Conservation (phyloP, 30 jellyfish, hydroid and myxozoan genomes). For the Cassiopea andromeda region DNA sequence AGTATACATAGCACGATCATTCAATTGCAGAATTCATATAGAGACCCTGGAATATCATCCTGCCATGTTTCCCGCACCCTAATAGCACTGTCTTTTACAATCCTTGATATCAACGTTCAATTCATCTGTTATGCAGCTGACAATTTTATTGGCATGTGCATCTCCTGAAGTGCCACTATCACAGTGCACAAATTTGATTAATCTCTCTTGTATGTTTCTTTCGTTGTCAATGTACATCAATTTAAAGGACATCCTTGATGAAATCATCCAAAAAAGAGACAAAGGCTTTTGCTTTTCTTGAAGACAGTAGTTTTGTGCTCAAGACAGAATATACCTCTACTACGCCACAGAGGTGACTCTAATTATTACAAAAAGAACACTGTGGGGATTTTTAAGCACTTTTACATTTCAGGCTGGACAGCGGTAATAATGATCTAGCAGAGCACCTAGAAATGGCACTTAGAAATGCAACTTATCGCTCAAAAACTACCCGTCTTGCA, state of each 20-base stretch:
- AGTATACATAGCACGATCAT: constrained; percentile 28
- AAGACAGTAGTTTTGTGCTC: constrained; percentile 1
- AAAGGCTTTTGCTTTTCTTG: constrained; percentile 1
- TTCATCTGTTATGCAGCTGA: constrained; percentile 8
- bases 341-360: constrained; percentile 49
- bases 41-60: constrained; percentile 41
- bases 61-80: constrained; percentile 46
- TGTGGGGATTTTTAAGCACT: constrained; percentile 45
- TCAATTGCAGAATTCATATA: constrained; percentile 1
- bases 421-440: constrained; percentile 17
- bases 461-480: constrained; percentile 27
- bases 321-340: constrained; percentile 34
- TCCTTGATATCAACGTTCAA: constrained; percentile 5
- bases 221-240: neutral
- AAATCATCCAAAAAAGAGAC: neutral
- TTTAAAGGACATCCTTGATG: neutral
- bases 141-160: constrained; percentile 5
- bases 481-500: neutral
- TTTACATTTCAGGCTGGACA: constrained; percentile 9
- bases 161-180: constrained; percentile 21
- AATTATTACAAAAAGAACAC: constrained; percentile 2
- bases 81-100: constrained; percentile 30
- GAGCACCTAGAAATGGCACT: constrained; percentile 34
- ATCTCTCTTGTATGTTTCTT: constrained; percentile 1
- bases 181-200: constrained; percentile 9